phyloP scores from a whole-genome alignment of 1,140 invertebrate species.

The Zelostemma sp. region DNA sequence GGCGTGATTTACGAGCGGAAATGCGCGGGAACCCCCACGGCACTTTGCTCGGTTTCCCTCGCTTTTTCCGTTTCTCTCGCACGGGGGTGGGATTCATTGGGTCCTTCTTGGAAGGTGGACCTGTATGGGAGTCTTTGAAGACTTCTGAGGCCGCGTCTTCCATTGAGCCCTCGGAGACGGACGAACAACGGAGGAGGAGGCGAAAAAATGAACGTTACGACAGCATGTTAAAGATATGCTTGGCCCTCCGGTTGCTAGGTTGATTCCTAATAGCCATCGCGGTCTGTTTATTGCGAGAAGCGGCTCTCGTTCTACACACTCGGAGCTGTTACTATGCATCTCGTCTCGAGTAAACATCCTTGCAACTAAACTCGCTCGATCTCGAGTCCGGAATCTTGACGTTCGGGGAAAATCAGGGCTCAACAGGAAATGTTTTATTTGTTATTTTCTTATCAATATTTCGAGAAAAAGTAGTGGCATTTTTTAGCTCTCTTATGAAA shows the following conservation, averaged over 20 bases:
- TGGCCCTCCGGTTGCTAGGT: constrained; percentile 1
- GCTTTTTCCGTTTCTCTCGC: not conserved
- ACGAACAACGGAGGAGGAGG: not conserved
- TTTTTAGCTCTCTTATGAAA: no score
- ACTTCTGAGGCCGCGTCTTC: not conserved
- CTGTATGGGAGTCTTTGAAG: not conserved
- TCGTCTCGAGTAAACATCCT: no score
- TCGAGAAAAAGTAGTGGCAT: no score
- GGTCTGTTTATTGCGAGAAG: constrained; percentile 3
- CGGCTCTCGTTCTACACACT: constrained; percentile 1
- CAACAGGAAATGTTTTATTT: no score
- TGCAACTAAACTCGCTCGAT: no score
- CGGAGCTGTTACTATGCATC: not conserved
- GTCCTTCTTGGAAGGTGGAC: constrained; percentile 4
- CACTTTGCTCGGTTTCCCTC: not conserved
- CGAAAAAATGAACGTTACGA: constrained; percentile 2
- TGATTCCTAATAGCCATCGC: constrained; percentile 2
- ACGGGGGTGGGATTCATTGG: constrained; percentile 3
- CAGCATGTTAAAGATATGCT: not conserved
- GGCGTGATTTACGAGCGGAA: no score
- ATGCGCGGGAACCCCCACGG: no score
- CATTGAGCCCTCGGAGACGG: not conserved
- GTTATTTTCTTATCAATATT: no score
- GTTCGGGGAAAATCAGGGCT: no score
- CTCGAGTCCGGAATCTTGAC: no score